phyloP scores from a whole-genome alignment of 2,888 invertebrate genomes.

The Pseudoips prasinana region DNA sequence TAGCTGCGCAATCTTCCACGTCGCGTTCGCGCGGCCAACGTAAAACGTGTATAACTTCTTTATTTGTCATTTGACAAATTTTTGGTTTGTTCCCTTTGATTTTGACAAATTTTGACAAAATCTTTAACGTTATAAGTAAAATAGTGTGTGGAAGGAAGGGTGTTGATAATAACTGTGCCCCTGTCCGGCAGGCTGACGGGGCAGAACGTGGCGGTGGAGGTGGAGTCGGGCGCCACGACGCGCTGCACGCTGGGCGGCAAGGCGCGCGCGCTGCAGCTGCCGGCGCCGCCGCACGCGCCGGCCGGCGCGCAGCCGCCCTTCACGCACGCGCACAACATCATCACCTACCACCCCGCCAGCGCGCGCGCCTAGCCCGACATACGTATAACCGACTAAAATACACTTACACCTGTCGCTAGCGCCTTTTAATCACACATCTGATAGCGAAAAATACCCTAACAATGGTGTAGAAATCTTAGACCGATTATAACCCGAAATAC shows the following conservation, averaged over 20 bases:
- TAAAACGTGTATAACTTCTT: too few relatives aligned
- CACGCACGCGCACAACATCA: slow-evolving; percentile 78
- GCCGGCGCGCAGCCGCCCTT: slow-evolving; percentile 49
- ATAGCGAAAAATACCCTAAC: not conserved
- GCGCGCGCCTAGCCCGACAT: slow-evolving; percentile 51
- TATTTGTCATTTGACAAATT: too few relatives aligned
- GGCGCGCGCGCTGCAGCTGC: slow-evolving; percentile 75
- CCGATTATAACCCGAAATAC: too few relatives aligned
- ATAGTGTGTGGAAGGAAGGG: too few relatives aligned
- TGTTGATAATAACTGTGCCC: not conserved
- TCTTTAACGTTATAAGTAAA: too few relatives aligned
- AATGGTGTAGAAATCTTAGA: not conserved
- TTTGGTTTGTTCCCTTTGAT: too few relatives aligned
- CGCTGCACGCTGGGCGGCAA: slow-evolving; percentile 94
- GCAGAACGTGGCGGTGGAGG: slow-evolving; percentile 87
- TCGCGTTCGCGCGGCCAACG: too few relatives aligned
- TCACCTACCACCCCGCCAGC: slow-evolving; percentile 75
- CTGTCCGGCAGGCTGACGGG: slow-evolving; percentile 82
- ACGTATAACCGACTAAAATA: not conserved
- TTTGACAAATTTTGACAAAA: too few relatives aligned
- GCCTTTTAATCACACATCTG: not conserved
- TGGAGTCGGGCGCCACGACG: slow-evolving; percentile 87
- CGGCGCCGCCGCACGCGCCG: slow-evolving; percentile 28
- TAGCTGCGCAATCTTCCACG: too few relatives aligned
- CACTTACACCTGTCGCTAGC: not conserved